These are phyloP conservation scores for Chironomus striatipennis DNA, from an alignment of 1,140 invertebrate species.

Conservation along the genomic window DNA sequence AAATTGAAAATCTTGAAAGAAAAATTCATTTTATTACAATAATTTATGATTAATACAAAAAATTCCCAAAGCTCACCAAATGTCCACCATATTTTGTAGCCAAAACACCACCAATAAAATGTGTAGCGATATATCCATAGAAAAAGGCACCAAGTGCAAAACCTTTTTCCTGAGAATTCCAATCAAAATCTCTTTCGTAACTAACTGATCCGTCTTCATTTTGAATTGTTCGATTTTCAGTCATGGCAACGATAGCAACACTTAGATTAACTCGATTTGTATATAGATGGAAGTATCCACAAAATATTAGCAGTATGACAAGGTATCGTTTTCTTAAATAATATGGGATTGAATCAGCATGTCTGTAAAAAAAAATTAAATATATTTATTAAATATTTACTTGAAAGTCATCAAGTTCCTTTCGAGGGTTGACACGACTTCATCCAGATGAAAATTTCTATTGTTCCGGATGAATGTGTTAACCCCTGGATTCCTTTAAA, in stretches of 20 bases:
- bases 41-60: too few species aligned
- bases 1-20: not conserved
- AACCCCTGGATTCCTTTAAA: too few species aligned
- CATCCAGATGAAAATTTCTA: too few species aligned
- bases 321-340: constrained; percentile 55
- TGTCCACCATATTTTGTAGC: not conserved
- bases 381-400: too few species aligned
- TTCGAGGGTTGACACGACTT: too few species aligned
- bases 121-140: constrained; percentile 61
- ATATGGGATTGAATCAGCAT: constrained; percentile 35
- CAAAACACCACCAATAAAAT: constrained; percentile 31
- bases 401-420: too few species aligned
- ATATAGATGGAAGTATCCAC: constrained; percentile 77
- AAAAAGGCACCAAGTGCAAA: constrained; percentile 77
- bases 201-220: constrained; percentile 40
- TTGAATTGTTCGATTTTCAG: constrained; percentile 42
- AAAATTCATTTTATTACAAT: not conserved
- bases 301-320: constrained; percentile 61
- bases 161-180: constrained; percentile 64
- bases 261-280: constrained; percentile 72
- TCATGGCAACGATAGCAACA: constrained; percentile 78
- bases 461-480: too few species aligned
- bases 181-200: constrained; percentile 60
- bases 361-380: too few species aligned
- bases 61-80: too few species aligned